Evolutionary conservation across 2,888 invertebrate genomes (phyloP), one percentile per base, ranked within the genome.

Genomic region (Temnothorax rugatulus): DNA sequence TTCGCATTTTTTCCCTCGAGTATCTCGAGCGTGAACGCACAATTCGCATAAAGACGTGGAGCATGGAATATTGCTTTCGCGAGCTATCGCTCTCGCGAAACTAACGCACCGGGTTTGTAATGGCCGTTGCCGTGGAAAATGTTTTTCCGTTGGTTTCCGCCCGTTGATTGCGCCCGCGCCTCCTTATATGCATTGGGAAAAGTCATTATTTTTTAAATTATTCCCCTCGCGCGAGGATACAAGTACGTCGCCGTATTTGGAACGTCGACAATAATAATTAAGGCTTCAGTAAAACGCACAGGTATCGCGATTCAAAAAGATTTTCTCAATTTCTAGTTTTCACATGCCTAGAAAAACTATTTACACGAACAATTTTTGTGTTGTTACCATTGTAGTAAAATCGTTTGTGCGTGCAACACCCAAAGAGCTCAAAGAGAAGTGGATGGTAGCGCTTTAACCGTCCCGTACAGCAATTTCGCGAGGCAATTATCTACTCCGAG

Each of bases 11-110:
- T 41, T n/a, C 73, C 64, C 13, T 69, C 75, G 61, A 47, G 71
- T 84, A 52, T 71, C 41, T 89, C 85, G 85, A 89, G 90, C 89
- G 90, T 90, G 71, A 89, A 89, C 73, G 64, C 73, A 41, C 41
- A 29, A 59, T 52, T 83, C 89, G 54, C 85, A 86, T 89, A 84
- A 87, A 89, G 87, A 57, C 73, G 15, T 52, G 59, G 44, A 38
- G 15, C 75, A 71, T 73, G 69, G 82, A 86, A 88, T 86, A 89
- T 88, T 83, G 82, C 88, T 87, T 89, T 76, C 52, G 52, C 52
- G 52, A 54, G 52, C 52, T 9, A 83, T 83, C 82, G 82, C 79
- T 83, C 84, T 87, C 85, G 82, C 54, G 73, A 84, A 73, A 71
- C 61, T 69, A 81, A 64, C 84, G 57, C 66, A 47, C 61, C 61